Evolutionary conservation across 1,140 invertebrate species (phyloP).

Genomic region (Ruditapes philippinarum): DNA sequence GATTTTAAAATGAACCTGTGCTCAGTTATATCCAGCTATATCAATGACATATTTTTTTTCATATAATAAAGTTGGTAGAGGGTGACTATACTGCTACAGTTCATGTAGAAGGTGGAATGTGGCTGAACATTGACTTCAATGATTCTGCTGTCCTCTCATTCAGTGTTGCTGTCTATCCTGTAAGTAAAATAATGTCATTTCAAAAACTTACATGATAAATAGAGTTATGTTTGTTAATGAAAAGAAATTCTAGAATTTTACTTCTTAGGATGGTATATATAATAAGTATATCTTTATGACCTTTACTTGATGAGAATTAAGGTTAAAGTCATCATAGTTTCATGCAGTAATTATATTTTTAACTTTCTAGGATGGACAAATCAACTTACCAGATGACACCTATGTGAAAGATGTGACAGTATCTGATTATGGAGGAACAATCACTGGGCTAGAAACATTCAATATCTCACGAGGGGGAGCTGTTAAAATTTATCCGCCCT

Average conservation of each 20-base stretch:
- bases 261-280: too few species aligned
- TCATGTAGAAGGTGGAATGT: constrained; percentile 74
- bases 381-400: constrained; percentile 79
- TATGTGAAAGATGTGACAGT: constrained; percentile 74
- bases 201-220: too few species aligned
- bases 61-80: constrained; percentile 21
- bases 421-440: constrained; percentile 75
- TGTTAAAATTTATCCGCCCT: constrained; percentile 76
- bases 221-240: too few species aligned
- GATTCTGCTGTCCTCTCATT: constrained; percentile 77
- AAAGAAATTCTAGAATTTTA: too few species aligned
- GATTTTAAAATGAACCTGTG: too few species aligned
- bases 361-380: constrained; percentile 75
- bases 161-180: constrained; percentile 76
- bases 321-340: too few species aligned
- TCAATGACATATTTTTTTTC: too few species aligned
- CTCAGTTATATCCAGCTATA: too few species aligned
- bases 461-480: constrained; percentile 78
- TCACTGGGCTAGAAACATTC: constrained; percentile 77
- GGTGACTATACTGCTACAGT: constrained; percentile 42
- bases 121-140: constrained; percentile 80
- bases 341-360: too few species aligned
- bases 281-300: too few species aligned
- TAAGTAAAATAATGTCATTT: constrained; percentile 9
- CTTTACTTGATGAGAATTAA: too few species aligned